Base-by-base conservation (phyloP, 2,888 invertebrate genomes). In the Thymelicus lineola region DNA sequence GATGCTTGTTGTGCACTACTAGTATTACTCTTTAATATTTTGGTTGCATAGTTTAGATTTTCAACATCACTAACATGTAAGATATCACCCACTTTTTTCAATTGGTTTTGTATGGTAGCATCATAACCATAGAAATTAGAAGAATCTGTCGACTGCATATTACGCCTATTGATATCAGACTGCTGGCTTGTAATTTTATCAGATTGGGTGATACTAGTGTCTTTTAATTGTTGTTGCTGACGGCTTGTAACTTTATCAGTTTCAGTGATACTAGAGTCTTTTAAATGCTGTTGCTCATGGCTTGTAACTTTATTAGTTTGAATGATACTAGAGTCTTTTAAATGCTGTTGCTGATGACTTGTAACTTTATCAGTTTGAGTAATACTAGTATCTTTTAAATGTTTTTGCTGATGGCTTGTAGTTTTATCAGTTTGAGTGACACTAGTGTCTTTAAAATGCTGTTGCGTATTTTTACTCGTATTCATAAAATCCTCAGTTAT, bases 1-100 rank as follows among this genome's bases (percentile, higher is more conserved):
- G 95, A 95, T 67, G 95, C 95, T 86, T 96, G 95, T 65, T 95
- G 91, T 62, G 93, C 92, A 70, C 95, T 94, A 71, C 95, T 94
- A 58, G 94, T 94, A 75, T 94, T 93, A 75, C 95, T 94, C 77
- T 95, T 94, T 71, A 95, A 87, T 53, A 94, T 90, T 83, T 93
- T 91, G 70, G 82, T 94, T 57, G 86, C 94, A 85, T 88, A 90
- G 73, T 93, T 88, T 35, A 91, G 78, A 73, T 90, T 88, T 74
- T 90, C 82, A 12, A 84, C 84, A 72, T 90, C 82, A 59, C 83
- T 82, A 45, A 91, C 87, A 75, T 92, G 86, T 69, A 93, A 82
- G 76, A 93, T 90, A 68, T 92, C 84, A 45, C 92, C 93, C 9
- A 93, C 93, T 82, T 92, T 93, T 66, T 79, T 85, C 9, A 93